Evolutionary conservation across 1,140 invertebrate genomes (phyloP).

Genomic region (Diorhabda elongata): DNA sequence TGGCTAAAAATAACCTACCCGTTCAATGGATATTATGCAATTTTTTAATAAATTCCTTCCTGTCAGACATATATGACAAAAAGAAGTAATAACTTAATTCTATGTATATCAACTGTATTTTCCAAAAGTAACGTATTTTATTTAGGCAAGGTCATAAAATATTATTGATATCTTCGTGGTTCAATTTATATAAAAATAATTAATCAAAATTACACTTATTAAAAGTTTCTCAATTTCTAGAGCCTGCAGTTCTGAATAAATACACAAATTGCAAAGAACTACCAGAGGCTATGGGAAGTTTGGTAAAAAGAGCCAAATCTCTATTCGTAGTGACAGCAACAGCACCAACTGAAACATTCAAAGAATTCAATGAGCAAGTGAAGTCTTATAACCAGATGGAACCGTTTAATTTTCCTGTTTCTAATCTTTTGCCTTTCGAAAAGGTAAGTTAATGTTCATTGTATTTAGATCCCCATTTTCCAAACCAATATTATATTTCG

Average conservation of each 20-base stretch:
- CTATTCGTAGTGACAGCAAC: constrained; percentile 81
- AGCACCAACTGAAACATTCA: constrained; percentile 69
- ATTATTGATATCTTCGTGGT: too few species aligned
- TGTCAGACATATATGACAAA: too few species aligned
- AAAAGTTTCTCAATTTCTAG: constrained; percentile 31
- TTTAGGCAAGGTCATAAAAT: too few species aligned
- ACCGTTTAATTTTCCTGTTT: constrained; percentile 71
- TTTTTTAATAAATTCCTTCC: too few species aligned
- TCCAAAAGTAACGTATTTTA: too few species aligned
- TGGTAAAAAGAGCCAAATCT: constrained; percentile 69
- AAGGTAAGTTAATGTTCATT: constrained; percentile 31
- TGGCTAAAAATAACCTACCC: too few species aligned
- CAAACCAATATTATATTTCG: too few species aligned
- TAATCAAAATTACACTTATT: not conserved
- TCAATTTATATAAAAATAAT: too few species aligned
- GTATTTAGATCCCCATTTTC: too few species aligned
- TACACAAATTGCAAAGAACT: constrained; percentile 60
- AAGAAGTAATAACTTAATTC: too few species aligned
- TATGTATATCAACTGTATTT: too few species aligned
- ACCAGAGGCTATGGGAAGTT: constrained; percentile 51
- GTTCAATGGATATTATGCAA: too few species aligned
- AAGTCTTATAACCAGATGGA: constrained; percentile 67
- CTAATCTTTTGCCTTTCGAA: constrained; percentile 55
- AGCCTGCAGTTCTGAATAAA: constrained; percentile 54
- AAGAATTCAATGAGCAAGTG: constrained; percentile 74